Conservation (phyloP, 35 echinoderm and acorn worm genomes). For the Lytechinus variegatus region DNA sequence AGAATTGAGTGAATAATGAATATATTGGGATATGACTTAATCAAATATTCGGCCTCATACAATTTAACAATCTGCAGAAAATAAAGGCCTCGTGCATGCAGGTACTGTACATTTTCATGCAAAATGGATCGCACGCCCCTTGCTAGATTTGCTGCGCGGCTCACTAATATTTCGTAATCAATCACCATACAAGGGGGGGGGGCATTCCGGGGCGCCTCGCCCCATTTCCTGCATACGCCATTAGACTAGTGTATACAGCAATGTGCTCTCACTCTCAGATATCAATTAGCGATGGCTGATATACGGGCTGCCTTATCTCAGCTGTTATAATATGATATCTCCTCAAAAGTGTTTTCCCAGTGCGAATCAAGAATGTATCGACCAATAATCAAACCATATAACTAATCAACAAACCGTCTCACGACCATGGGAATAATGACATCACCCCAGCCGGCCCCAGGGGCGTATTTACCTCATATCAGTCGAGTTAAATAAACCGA, state of each 20-base stretch:
- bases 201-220: neutral
- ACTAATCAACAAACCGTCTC: neutral
- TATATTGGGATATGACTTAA: too few relatives aligned
- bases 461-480: neutral
- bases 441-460: neutral
- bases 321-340: constrained; percentile 20
- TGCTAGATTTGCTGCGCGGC: too few relatives aligned
- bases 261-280: neutral
- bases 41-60: too few relatives aligned
- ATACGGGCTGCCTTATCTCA: neutral
- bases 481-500: constrained; percentile 18
- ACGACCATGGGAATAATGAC: neutral
- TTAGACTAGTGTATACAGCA: neutral
- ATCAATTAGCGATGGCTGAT: neutral
- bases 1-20: too few relatives aligned
- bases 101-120: too few relatives aligned
- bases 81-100: too few relatives aligned
- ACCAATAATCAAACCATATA: constrained; percentile 14
- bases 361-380: constrained; percentile 3
- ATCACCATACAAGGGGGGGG: neutral
- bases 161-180: neutral
- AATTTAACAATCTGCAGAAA: too few relatives aligned
- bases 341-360: neutral
- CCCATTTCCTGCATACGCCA: neutral
- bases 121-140: too few relatives aligned